These are phyloP conservation scores for Sebastes matsubarae DNA, from an alignment of 2,797 vertebrate genomes.

Conservation along the genomic window DNA sequence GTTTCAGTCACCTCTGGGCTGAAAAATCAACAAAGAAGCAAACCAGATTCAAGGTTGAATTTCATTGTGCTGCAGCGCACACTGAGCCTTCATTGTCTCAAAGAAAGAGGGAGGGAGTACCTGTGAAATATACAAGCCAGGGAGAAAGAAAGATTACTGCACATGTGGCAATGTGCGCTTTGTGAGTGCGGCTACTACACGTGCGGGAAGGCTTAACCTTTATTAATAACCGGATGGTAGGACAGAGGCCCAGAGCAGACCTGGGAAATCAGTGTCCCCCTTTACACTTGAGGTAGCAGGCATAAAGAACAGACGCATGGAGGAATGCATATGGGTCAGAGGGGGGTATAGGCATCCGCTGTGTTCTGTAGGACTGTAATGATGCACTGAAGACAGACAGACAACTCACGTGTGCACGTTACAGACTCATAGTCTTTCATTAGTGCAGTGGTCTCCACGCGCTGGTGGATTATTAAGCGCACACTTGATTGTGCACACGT, in stretches of 20 bases:
- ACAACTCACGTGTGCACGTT: background rate
- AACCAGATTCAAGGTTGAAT: constrained; percentile 33
- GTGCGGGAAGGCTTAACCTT: constrained; percentile 36
- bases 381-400: constrained; percentile 34
- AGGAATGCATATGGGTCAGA: constrained; percentile 56
- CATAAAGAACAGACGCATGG: constrained; percentile 58
- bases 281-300: constrained; percentile 71
- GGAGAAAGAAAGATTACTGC: constrained; percentile 1
- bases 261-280: constrained; percentile 57
- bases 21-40: constrained; percentile 45
- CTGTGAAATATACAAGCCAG: constrained; percentile 17
- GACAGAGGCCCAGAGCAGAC: constrained; percentile 32
- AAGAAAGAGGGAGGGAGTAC: constrained; percentile 1
- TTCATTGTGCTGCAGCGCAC: background rate
- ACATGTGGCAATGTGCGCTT: constrained; percentile 15
- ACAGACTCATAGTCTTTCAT: constrained; percentile 1
- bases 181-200: constrained; percentile 18
- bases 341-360: constrained; percentile 21
- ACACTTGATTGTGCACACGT: background rate
- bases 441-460: constrained; percentile 7
- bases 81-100: constrained; percentile 40
- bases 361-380: constrained; percentile 20
- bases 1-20: constrained; percentile 49
- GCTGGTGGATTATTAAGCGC: constrained; percentile 12
- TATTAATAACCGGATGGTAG: constrained; percentile 35